These are phyloP conservation scores for Etheostoma spectabile DNA, from an alignment of 2,113 vertebrate species.

Conservation along the genomic window DNA sequence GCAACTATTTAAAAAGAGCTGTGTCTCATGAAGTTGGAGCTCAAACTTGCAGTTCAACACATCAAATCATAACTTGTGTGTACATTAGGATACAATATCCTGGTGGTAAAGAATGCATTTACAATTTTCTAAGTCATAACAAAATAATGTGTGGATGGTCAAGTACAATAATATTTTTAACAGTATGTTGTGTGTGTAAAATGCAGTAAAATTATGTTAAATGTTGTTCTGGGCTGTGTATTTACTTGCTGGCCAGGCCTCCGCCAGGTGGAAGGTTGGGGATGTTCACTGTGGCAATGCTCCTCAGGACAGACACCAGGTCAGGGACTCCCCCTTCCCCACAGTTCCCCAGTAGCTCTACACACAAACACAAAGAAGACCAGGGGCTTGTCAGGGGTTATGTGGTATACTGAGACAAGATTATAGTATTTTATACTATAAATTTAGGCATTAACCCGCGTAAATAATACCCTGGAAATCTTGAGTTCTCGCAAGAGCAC, in stretches of 20 bases:
- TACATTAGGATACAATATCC: neutral
- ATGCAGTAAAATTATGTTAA: neutral
- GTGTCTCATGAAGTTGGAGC: no score
- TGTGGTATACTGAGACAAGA: neutral
- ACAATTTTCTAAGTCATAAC: neutral
- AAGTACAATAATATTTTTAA: neutral
- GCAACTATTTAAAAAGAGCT: no score
- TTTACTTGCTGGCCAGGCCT: conserved; percentile 98
- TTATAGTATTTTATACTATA: neutral
- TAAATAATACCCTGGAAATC: no score
- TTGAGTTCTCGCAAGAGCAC: no score
- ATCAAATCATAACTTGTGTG: no score
- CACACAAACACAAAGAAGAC: conserved; percentile 17
- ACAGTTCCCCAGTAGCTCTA: conserved; percentile 94
- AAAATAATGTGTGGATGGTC: neutral
- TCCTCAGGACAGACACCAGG: conserved; percentile 95
- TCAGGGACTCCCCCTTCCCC: conserved; percentile 95
- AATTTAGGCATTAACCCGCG: neutral
- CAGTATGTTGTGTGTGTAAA: neutral
- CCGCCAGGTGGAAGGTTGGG: conserved; percentile 98
- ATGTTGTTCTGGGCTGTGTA: conserved; percentile 12
- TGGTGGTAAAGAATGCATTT: neutral
- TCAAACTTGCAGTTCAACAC: no score
- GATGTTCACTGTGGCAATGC: conserved; percentile 95
- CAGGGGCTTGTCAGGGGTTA: neutral